A percentile compares a stretch with the other conserved stretches of the same genome.
Evolutionary conservation across 2,113 vertebrate species (phyloP).

Genomic region (Sakesphorus luctuosus): DNA sequence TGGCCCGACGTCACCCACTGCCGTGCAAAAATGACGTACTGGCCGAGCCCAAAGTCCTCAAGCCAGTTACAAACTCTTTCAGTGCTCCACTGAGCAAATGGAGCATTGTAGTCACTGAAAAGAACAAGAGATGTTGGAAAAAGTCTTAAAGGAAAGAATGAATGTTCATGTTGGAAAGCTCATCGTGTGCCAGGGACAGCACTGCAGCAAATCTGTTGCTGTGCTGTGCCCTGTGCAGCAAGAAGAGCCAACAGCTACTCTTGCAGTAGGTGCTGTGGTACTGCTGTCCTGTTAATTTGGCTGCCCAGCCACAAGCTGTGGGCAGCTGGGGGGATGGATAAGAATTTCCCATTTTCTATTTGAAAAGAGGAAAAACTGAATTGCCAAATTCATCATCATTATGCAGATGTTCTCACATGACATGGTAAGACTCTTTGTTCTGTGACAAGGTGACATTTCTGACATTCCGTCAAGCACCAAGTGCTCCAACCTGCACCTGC

Average conservation of each 20-base stretch:
- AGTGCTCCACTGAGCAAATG: constrained; percentile 92
- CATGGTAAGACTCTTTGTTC: background rate
- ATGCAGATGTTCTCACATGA: background rate
- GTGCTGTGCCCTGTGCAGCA: background rate
- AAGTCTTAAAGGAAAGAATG: background rate
- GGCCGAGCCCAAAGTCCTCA: constrained; percentile 91
- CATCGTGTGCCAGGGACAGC: accelerated
- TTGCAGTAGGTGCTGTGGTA: accelerated
- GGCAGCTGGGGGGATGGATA: accelerated
- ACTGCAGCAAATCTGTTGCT: accelerated
- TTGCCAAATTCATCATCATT: background rate
- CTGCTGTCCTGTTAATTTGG: background rate
- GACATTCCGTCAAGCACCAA: background rate
- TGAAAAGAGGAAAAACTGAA: background rate
- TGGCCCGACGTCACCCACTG: constrained; percentile 95
- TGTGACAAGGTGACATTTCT: background rate
- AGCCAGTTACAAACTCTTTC: constrained; percentile 95
- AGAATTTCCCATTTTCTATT: background rate
- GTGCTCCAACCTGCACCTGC: background rate
- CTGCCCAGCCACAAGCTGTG: background rate
- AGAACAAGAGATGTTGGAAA: background rate
- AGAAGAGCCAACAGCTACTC: background rate
- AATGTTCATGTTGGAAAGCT: background rate
- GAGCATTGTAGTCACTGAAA: constrained; percentile 82
- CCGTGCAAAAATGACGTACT: constrained; percentile 91